Conservation (phyloP, 2,113 vertebrate genomes). For the Boleophthalmus pectinirostris region DNA sequence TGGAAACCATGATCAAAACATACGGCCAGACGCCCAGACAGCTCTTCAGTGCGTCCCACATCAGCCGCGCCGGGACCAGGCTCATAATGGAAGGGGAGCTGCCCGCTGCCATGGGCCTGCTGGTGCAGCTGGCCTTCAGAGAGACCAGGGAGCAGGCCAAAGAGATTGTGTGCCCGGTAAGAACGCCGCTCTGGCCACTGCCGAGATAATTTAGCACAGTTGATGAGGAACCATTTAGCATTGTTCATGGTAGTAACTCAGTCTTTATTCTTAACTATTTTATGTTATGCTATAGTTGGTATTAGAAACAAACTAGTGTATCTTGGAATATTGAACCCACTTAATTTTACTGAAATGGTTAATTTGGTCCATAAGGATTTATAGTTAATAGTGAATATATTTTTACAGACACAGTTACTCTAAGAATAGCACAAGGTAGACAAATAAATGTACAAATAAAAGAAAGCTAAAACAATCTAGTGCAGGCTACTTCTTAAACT, state of each 20-base stretch:
- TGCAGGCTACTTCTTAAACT: too few species aligned
- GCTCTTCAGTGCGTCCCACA: constrained; percentile 87
- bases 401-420: too few species aligned
- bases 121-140: constrained; percentile 96
- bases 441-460: too few species aligned
- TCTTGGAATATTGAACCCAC: too few species aligned
- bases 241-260: background rate
- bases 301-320: too few species aligned
- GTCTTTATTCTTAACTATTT: background rate
- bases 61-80: constrained; percentile 82
- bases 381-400: too few species aligned
- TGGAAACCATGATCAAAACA: constrained; percentile 99
- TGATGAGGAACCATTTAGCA: background rate
- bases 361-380: too few species aligned
- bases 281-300: too few species aligned
- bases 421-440: too few species aligned
- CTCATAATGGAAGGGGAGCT: constrained; percentile 92
- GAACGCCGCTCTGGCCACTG: background rate
- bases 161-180: constrained; percentile 88
- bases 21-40: constrained; percentile 96
- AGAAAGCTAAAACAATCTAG: too few species aligned
- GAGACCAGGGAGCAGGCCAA: constrained; percentile 88
- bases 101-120: constrained; percentile 91
- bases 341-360: too few species aligned
- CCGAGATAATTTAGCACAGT: background rate